A percentile compares a stretch with the other conserved stretches of the same genome.
Evolutionary conservation across 2,797 vertebrate genomes (phyloP).

Genomic region (Acropternis orthonyx): DNA sequence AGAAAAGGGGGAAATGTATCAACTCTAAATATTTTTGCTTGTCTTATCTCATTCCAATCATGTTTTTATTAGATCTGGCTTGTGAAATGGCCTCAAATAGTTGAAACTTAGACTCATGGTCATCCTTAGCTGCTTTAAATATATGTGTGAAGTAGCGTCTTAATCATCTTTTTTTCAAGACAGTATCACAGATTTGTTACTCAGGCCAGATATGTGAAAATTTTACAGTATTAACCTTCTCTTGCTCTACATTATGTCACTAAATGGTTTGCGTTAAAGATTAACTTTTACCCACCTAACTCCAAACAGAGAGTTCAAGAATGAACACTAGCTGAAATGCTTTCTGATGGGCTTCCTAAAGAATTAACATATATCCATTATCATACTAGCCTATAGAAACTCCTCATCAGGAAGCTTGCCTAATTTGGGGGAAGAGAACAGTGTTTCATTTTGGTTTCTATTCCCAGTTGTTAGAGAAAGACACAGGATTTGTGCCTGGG

Average conservation of each 20-base stretch:
- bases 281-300: background rate
- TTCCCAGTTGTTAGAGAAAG: background rate
- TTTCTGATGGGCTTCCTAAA: background rate
- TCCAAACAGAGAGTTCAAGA: background rate
- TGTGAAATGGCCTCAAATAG: background rate
- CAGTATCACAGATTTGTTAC: background rate
- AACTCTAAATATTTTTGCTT: background rate
- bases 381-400: background rate
- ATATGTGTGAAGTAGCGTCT: background rate
- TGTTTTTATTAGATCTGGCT: background rate
- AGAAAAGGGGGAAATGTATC: background rate
- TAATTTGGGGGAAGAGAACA: background rate
- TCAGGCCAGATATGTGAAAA: background rate
- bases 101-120: background rate
- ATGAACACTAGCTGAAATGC: background rate
- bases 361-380: background rate
- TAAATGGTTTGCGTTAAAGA: background rate
- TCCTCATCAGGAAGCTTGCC: background rate
- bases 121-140: background rate
- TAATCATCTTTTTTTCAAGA: background rate
- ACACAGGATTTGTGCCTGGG: background rate
- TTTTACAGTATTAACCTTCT: background rate
- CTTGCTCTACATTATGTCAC: background rate
- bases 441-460: background rate
- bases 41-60: background rate